phyloP scores from a whole-genome alignment of 2,113 vertebrate species.

The Rhinopomastus cyanomelas region DNA sequence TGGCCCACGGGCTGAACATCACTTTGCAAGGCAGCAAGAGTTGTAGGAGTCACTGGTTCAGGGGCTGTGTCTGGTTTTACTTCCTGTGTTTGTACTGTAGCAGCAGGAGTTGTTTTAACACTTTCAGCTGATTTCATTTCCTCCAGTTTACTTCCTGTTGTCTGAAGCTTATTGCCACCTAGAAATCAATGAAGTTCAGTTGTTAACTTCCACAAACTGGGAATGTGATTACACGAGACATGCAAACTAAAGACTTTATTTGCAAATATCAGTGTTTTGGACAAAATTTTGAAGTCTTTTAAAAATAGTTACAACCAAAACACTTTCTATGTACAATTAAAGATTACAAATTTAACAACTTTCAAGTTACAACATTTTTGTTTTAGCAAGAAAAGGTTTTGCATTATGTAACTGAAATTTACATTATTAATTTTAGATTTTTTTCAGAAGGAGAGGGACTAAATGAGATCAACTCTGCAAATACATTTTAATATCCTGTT shows the following conservation, averaged over 20 bases:
- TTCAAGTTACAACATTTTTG: background rate
- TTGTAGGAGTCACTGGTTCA: slow-evolving; percentile 84
- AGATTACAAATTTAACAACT: background rate
- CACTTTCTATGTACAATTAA: background rate
- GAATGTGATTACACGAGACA: background rate
- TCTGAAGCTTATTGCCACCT: slow-evolving; percentile 95
- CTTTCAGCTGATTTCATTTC: slow-evolving; percentile 84
- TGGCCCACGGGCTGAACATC: slow-evolving; percentile 98
- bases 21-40: slow-evolving; percentile 91
- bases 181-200: slow-evolving; percentile 11
- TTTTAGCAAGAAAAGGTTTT: background rate
- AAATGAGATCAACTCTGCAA: background rate
- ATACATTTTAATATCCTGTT: background rate
- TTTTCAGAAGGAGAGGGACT: background rate
- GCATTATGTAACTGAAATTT: background rate
- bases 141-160: slow-evolving; percentile 85
- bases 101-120: slow-evolving; percentile 75
- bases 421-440: background rate
- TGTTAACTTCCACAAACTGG: background rate
- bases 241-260: background rate
- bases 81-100: slow-evolving; percentile 77
- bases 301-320: background rate
- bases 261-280: background rate
- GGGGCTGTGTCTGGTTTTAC: slow-evolving; percentile 78
- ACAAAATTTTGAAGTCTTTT: background rate